Evolutionary conservation across 2,888 invertebrate species (phyloP), one percentile per base, ranked within the genome.

Genomic region (Cerceris rybyensis): DNA sequence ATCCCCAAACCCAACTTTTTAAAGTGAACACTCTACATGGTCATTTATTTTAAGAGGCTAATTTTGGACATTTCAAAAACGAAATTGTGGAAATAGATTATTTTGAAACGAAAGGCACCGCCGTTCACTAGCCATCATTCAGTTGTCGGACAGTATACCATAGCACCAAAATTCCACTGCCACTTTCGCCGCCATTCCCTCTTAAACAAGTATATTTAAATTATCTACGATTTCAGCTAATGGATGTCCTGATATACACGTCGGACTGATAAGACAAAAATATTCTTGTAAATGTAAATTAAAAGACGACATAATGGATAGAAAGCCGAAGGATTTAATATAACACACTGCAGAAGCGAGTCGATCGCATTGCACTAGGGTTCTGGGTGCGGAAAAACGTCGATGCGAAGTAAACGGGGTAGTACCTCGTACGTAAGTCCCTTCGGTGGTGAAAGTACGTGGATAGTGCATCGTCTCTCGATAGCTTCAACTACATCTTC

Each of bases 401-500:
- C 77, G 77, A 77, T 55, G 78, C 68, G 58, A 70, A 61, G 70
- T 76, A 77, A 77, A 78, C 71, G 78, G 71, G 68, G 65, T 71
- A 28, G 78, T 68, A 52, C 58, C 13, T n/a, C 42, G n/a, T n/a
- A n/a, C 7, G 54, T 43, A 57, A 49, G 73, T 78, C 73, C 71
- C 69, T 75, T 72, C 77, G 81, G 63, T 57, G 70, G 72, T 43
- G 81, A 75, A 78, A 75, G 70, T 59, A 74, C 59, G 69, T 68
- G 64, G 75, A 75, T 75, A 77, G 83, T 75, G 80, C 83, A 82
- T 80, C 83, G 82, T 78, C 78, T 72, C 74, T 75, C 68, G 77
- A 78, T 67, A 52, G 50, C n/a, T 67, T 77, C 75, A 71, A 71
- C 68, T 76, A 71, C 70, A 69, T 41, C 7, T 41, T 11, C 50